Base-by-base conservation (phyloP, 2,797 vertebrate species). In the Lagodon rhomboides region DNA sequence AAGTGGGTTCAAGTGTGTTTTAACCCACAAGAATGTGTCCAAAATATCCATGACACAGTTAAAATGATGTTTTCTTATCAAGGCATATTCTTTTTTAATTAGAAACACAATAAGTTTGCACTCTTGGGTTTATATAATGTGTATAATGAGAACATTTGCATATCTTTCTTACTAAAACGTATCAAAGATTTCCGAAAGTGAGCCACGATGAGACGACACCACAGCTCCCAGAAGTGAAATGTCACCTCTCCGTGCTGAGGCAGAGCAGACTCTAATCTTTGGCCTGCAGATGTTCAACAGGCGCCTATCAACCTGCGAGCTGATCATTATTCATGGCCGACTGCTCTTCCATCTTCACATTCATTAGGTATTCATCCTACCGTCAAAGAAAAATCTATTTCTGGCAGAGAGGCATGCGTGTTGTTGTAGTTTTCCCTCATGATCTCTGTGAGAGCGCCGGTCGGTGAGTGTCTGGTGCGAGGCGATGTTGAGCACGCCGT, bases 341-440 rank as follows among this genome's bases (percentile, higher is more conserved):
- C 87, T 89, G 84, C 84, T 85, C 83, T 69, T 90, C 77, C 73
- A 88, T 89, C 89, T 88, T 93, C 85, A 89, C 88, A 88, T 92
- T 92, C 88, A 93, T 93, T 91, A 92, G 87, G 85, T 87, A 92
- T 92, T 91, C 88, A 94, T 85, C 77, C 61, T 89, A 78, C 82
- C 68, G 68, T 92, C 87, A 89, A 92, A 91, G 82, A 82, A 88
- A 88, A 88, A 89, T 92, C 89, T 92, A 91, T 92, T 92, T 89
- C 76, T 85, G 87, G 88, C 83, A 76, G 73, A 77, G 75, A 84
- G 58, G 83, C 85, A 89, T 80, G 86, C 68, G 71, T 89, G 90
- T 87, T 89, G 91, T 87, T 83, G 86, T 90, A 86, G 85, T 84
- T 91, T 79, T 85, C 84, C 75, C 79, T 83, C 79, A 77, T 81